phyloP scores from a whole-genome alignment of 2,888 invertebrate species.

The Chymomyza fuscimana region DNA sequence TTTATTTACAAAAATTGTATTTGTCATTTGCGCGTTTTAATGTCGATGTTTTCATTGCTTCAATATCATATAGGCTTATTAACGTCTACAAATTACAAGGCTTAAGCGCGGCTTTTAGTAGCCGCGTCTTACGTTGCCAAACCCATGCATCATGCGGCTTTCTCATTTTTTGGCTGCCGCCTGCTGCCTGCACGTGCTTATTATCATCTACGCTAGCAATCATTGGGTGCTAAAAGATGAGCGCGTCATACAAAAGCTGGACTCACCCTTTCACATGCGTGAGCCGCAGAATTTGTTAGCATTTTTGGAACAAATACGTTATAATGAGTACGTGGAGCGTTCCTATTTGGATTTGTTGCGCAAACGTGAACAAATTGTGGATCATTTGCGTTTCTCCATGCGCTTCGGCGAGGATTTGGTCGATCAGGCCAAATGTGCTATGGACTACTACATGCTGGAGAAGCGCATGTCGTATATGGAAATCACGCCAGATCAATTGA shows the following conservation, averaged over 20 bases:
- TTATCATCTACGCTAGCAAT: conserved; percentile 56
- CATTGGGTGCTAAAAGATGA: conserved; percentile 78
- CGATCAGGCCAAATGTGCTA: conserved; percentile 77
- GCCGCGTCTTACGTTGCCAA: neutral
- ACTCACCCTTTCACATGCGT: conserved; percentile 78
- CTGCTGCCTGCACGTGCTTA: conserved; percentile 46
- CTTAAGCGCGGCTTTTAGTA: neutral
- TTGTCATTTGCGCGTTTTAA: neutral
- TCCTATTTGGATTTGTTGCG: conserved; percentile 73
- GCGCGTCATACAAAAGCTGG: conserved; percentile 74
- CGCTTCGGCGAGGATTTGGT: conserved; percentile 76
- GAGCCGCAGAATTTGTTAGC: conserved; percentile 77
- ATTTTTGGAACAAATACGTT: conserved; percentile 77
- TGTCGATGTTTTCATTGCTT: neutral
- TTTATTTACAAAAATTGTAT: neutral
- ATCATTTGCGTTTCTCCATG: conserved; percentile 76
- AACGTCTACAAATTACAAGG: neutral
- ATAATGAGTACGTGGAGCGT: conserved; percentile 76
- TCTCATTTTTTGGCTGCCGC: conserved; percentile 39
- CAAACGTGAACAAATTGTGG: conserved; percentile 75
- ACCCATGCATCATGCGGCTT: conserved; percentile 38
- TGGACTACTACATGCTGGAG: conserved; percentile 74
- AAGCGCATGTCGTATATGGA: conserved; percentile 70
- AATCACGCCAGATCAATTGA: conserved; percentile 72
- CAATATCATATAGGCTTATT: neutral